phyloP scores from a whole-genome alignment of 2,888 invertebrate species.

The Endotricha flammealis region DNA sequence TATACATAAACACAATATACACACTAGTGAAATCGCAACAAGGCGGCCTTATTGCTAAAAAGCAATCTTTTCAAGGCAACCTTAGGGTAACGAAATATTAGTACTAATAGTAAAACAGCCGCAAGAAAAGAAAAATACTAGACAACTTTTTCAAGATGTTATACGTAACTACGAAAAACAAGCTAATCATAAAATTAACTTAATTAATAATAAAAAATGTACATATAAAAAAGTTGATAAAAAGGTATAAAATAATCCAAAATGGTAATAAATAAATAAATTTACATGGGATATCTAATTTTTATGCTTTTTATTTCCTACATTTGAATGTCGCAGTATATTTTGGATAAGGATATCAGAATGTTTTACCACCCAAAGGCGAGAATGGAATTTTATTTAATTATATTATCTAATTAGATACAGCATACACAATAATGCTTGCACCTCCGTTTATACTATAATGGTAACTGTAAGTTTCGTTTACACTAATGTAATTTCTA shows the following conservation, averaged over 20 bases:
- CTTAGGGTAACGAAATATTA: no score
- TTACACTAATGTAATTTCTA: conserved; percentile 23
- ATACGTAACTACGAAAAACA: no score
- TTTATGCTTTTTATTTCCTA: conserved; percentile 12
- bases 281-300: conserved; percentile 7
- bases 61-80: no score
- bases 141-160: no score
- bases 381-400: conserved; percentile 54
- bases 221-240: conserved; percentile 10
- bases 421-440: conserved; percentile 57
- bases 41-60: no score
- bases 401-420: conserved; percentile 73
- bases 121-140: no score
- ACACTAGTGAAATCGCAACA: no score
- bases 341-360: conserved; percentile 44
- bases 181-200: no score
- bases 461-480: conserved; percentile 24
- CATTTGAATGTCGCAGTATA: conserved; percentile 30
- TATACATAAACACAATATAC: no score
- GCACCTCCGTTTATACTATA: conserved; percentile 52
- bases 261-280: no score
- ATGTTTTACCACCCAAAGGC: conserved; percentile 62
- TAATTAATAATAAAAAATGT: neutral
- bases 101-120: no score
- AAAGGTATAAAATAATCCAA: no score